Evolutionary conservation across 1,140 invertebrate species (phyloP), one percentile per base, ranked within the genome.

Genomic region (Theocolax elegans): DNA sequence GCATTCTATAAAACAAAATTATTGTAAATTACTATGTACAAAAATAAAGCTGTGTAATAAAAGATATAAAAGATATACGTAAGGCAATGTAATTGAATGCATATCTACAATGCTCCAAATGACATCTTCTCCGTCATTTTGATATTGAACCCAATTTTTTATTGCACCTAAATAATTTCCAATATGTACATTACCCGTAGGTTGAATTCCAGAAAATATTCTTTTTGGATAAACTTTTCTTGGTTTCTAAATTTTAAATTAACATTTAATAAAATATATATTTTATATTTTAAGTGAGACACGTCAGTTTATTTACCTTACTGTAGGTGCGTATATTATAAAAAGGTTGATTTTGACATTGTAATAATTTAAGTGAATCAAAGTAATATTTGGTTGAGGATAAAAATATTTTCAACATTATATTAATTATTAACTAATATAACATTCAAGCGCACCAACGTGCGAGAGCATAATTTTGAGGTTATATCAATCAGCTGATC

Each of bases 81-180:
- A 92, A 9, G 91, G 91, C 27, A 95, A 77, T 8, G 98, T 99
- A 21, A 99, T 93, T 0, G 97, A 92, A 87, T 99, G 98, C 70
- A 99, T 87, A 87, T 99, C 98, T 7, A 94, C 98, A 77, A 99
- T 92, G 76, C 93, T 94, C 58, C 93, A 89, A 68, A 97, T 89
- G 0, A 95, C 88, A 77, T 92, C 84, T 66, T 92, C 87, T 13
- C 87, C 86, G 29, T 84, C 74, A 60, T 97, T 87, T 86, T 99
- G 97, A 23, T 97, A 80, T 17, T 92, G 84, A 8, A 94, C 88
- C 93, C 97, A 99, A 80, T 92, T 92, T 64, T 91, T 87, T 46
- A 99, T 90, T 0, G 95, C 97, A 48, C 97, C 97, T 77, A 99
- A 91, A 86, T 99, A 99, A 87, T 99, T 99, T 2, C 98, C 98